Percentiles rank a stretch among this genome's conserved stretches.
Conservation (phyloP, 2,113 vertebrate genomes). For the Paramisgurnus dabryanus region DNA sequence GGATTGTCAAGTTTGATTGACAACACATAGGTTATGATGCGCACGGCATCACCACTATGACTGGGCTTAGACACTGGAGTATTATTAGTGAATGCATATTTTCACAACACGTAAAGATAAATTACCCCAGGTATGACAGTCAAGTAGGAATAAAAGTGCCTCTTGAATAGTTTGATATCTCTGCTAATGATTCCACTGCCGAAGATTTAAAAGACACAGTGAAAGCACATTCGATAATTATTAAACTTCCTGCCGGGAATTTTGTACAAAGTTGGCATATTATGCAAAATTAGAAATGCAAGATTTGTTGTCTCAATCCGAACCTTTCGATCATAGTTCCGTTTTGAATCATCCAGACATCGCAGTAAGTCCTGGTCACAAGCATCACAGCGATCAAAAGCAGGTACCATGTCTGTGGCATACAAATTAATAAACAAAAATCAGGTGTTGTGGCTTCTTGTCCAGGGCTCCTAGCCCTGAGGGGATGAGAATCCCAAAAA, state of each 20-base stretch:
- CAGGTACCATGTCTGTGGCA: constrained; percentile 87
- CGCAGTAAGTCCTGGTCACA: constrained; percentile 93
- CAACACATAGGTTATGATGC: neutral
- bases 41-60: neutral
- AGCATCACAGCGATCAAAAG: constrained; percentile 91
- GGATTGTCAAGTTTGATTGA: neutral
- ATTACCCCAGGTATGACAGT: constrained; percentile 79
- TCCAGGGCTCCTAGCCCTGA: neutral
- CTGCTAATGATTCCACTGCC: constrained; percentile 83
- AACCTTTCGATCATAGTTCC: constrained; percentile 98
- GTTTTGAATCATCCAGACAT: constrained; percentile 99
- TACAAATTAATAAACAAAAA: constrained; percentile 4
- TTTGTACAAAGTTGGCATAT: neutral
- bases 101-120: constrained; percentile 37
- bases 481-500: neutral
- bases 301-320: constrained; percentile 44
- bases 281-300: neutral
- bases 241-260: neutral
- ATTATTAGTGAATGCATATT: constrained; percentile 4
- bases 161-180: constrained; percentile 79
- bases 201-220: constrained; percentile 56
- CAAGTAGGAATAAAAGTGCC: constrained; percentile 80
- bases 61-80: neutral
- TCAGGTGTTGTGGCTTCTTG: neutral
- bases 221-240: constrained; percentile 36